Evolutionary conservation across 2,797 vertebrate genomes (phyloP), one percentile per base, ranked within the genome.

Genomic region (Huso huso): DNA sequence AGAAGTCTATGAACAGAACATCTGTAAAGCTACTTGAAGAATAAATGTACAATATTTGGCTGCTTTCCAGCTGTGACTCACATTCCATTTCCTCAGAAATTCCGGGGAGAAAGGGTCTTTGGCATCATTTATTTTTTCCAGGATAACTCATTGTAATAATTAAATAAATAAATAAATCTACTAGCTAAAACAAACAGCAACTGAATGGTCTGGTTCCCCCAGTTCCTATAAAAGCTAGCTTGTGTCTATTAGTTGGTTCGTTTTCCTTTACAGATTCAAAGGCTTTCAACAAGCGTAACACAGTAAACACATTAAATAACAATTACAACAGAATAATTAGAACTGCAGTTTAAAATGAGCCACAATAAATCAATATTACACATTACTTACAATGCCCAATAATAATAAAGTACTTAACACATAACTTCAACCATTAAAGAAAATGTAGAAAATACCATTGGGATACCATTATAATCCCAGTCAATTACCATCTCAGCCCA

Each of bases 41-140:
- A 81, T 87, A 81, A 87, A 83, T 85, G 79, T 80, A 86, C 84
- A 85, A 81, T 82, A 71, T 79, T 81, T 86, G 83, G 84, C 83
- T 68, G 69, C 76, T 61, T 61, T 70, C 18, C 59, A 48, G 15
- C 50, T 59, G 65, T 66, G 58, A 62, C 15, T 73, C 65, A 62
- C 18, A 62, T 65, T 72, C 66, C 68, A 60, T 68, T 72, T 60
- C 65, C 49, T 76, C 70, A 74, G 60, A 48, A 63, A 67, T 51
- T 52, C 67, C 37, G 18, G 49, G 13, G 15, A 48, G 49, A 52
- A 49, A 13, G 48, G 6, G 49, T 50, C 52, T 68, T 57, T 75
- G 71, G 48, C 61, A 62, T 51, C 12, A 64, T 64, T 71, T 51
- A 11, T 66, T 55, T 49, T 61, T 65, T 13, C 63, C 15, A 18